phyloP scores from a whole-genome alignment of 2,113 vertebrate species.

The Melanocharis versteri region DNA sequence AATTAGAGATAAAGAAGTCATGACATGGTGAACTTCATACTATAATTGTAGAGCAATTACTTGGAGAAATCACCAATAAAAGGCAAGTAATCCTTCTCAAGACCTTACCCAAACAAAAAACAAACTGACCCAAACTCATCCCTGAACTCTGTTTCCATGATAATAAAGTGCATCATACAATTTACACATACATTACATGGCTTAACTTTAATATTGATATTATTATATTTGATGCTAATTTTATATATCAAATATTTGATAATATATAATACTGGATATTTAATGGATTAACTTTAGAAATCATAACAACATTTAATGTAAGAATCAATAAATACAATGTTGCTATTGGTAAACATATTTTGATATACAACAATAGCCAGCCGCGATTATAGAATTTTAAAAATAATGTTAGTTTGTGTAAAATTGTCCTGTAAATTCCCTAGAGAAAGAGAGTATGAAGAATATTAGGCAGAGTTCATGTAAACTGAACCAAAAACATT shows the following conservation, averaged over 20 bases:
- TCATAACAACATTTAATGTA: background rate
- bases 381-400: background rate
- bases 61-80: background rate
- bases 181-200: background rate
- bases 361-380: background rate
- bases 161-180: background rate
- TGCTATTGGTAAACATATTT: background rate
- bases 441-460: background rate
- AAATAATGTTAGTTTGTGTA: background rate
- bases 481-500: background rate
- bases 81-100: background rate
- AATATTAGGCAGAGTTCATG: background rate
- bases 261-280: background rate
- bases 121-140: accelerated
- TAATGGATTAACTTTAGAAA: background rate
- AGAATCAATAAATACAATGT: background rate
- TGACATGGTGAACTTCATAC: background rate
- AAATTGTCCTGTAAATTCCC: background rate
- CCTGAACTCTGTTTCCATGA: background rate
- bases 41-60: background rate
- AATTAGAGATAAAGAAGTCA: background rate
- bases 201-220: background rate
- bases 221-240: background rate
- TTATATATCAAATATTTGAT: background rate
- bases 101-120: background rate